Evolutionary conservation across 2,888 invertebrate species (phyloP).

Genomic region (Hypselothyrea guttata): DNA sequence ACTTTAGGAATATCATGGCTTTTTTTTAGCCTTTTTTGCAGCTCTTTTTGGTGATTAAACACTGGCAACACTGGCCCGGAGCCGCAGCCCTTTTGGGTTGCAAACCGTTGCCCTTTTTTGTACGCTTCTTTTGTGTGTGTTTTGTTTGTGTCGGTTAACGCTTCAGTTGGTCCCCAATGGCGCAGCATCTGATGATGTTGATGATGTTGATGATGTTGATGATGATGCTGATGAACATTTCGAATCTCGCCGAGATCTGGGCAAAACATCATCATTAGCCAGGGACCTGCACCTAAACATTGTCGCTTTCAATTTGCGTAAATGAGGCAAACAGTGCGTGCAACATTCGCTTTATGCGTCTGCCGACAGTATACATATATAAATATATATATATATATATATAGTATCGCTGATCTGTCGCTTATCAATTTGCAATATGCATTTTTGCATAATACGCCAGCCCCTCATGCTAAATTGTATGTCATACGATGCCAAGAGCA

Average conservation of each 20-base stretch:
- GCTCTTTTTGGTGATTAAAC: too few species aligned
- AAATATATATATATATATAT: constrained; percentile 31
- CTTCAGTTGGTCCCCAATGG: constrained; percentile 54
- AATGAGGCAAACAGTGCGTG: constrained; percentile 75
- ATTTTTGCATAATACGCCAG: constrained; percentile 70
- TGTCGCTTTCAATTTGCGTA: constrained; percentile 74
- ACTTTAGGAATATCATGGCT: too few species aligned
- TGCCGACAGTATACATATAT: constrained; percentile 57
- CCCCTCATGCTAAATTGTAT: constrained; percentile 48
- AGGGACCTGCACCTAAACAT: constrained; percentile 51
- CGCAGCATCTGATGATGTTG: constrained; percentile 19
- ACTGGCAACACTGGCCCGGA: too few species aligned
- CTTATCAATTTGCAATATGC: constrained; percentile 75
- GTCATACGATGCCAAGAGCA: constrained; percentile 31
- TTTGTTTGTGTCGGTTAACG: constrained; percentile 52
- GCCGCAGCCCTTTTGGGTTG: constrained; percentile 35
- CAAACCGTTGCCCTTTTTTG: constrained; percentile 65
- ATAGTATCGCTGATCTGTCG: constrained; percentile 43
- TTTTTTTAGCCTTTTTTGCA: too few species aligned
- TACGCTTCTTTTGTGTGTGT: constrained; percentile 25
- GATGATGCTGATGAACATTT: constrained; percentile 14
- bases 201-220: constrained; percentile 4
- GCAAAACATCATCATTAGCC: constrained; percentile 62
- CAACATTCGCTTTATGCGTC: constrained; percentile 76
- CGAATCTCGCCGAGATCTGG: constrained; percentile 35